These are phyloP conservation scores for Myzus persicae DNA, from an alignment of 1,140 invertebrate genomes.

Conservation along the genomic window DNA sequence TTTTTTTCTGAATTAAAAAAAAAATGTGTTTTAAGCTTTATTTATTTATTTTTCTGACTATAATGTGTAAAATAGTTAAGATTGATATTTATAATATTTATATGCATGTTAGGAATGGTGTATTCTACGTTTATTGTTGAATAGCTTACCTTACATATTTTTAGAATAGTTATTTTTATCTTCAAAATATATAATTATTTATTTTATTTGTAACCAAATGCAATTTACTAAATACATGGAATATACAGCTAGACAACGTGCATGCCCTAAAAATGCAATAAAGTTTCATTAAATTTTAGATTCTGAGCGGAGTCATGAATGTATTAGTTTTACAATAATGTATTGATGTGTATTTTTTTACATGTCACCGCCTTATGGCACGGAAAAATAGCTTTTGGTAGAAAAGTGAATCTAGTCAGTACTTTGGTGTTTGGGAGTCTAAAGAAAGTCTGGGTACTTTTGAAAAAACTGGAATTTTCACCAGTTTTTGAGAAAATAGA, in stretches of 20 bases:
- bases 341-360: neutral
- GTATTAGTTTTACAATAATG: neutral
- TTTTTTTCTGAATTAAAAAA: neutral
- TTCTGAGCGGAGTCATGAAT: neutral
- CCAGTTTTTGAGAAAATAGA: neutral
- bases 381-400: neutral
- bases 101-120: neutral
- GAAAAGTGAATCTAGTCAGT: no score
- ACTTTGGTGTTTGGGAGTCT: no score
- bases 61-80: neutral
- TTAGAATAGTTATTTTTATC: neutral
- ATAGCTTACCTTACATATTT: neutral
- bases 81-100: constrained; percentile 36
- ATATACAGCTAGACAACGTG: neutral
- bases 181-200: neutral
- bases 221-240: neutral
- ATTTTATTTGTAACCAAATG: neutral
- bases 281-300: neutral
- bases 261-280: neutral
- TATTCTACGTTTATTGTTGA: neutral
- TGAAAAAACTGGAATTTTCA: no score
- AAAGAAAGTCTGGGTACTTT: no score
- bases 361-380: no score
- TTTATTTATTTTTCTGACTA: neutral
- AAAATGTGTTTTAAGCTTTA: neutral